Conservation (phyloP, 1,140 invertebrate genomes). For the Platorchestia sp. region DNA sequence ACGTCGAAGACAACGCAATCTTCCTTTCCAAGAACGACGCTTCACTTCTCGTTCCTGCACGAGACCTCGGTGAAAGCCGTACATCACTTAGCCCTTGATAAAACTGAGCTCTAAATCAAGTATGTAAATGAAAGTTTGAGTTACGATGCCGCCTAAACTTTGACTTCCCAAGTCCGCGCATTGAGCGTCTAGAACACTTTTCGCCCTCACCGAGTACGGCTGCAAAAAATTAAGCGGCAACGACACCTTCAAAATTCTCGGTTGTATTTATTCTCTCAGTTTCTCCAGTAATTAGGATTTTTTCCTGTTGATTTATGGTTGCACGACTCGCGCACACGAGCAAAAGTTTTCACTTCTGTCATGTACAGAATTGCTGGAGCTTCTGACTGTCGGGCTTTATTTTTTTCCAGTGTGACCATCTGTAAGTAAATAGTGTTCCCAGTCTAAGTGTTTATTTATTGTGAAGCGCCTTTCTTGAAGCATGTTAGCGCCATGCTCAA, state of each 20-base stretch:
- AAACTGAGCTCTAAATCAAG: constrained; percentile 38
- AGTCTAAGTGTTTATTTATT: not conserved
- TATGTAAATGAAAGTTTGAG: constrained; percentile 38
- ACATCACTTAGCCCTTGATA: constrained; percentile 15
- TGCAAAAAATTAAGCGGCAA: not conserved
- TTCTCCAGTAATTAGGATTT: not conserved
- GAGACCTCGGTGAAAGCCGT: not conserved
- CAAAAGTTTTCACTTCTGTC: not conserved
- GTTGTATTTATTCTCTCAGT: not conserved
- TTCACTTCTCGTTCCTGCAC: not conserved
- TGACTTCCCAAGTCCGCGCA: not conserved
- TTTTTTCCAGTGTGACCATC: not conserved
- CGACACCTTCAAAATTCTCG: not conserved
- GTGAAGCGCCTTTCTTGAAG: not conserved
- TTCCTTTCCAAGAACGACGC: not conserved
- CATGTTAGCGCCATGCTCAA: not conserved
- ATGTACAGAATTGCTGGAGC: not conserved
- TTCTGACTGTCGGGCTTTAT: not conserved
- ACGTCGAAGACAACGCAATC: not conserved
- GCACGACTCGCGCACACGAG: not conserved
- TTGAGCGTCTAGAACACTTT: not conserved
- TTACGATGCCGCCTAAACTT: not conserved
- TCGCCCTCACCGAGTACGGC: not conserved
- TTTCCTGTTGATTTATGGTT: not conserved
- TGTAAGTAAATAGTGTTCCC: not conserved